Percentiles rank a stretch among this genome's conserved stretches.
These are phyloP conservation scores for Drosophila buzzatii DNA, from an alignment of 2,888 invertebrate genomes.

Conservation along the genomic window DNA sequence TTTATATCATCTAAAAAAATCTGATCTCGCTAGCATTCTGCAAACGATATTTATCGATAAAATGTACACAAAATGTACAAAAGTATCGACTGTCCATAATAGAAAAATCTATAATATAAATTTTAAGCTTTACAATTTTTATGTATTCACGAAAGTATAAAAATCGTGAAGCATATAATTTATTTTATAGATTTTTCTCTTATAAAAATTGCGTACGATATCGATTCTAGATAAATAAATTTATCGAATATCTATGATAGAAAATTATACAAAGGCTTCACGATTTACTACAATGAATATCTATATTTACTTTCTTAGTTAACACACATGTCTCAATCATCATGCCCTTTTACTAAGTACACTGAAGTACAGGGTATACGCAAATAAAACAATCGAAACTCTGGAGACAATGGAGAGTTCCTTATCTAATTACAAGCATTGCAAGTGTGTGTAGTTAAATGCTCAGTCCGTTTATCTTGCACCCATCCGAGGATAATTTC, in stretches of 20 bases:
- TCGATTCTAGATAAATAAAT: neutral
- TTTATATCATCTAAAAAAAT: no score
- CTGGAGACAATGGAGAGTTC: conserved; percentile 13
- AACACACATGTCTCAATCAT: neutral
- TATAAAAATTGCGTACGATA: neutral
- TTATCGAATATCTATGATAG: no score
- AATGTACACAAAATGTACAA: no score
- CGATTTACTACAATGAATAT: neutral
- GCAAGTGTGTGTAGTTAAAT: conserved; percentile 10
- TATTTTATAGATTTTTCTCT: no score
- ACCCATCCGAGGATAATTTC: conserved; percentile 10
- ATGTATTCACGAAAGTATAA: no score
- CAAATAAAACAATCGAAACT: conserved; percentile 16
- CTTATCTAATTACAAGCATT: conserved; percentile 19
- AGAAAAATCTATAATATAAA: neutral
- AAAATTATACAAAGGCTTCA: neutral
- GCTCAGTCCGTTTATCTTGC: neutral
- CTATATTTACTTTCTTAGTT: neutral
- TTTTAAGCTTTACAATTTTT: no score
- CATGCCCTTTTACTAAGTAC: neutral
- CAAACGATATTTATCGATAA: no score
- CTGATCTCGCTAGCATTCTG: no score
- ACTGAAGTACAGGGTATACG: neutral
- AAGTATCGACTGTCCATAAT: neutral
- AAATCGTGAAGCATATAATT: no score